phyloP scores from a whole-genome alignment of 2,888 invertebrate genomes.

The Eugnorisma glareosa region DNA sequence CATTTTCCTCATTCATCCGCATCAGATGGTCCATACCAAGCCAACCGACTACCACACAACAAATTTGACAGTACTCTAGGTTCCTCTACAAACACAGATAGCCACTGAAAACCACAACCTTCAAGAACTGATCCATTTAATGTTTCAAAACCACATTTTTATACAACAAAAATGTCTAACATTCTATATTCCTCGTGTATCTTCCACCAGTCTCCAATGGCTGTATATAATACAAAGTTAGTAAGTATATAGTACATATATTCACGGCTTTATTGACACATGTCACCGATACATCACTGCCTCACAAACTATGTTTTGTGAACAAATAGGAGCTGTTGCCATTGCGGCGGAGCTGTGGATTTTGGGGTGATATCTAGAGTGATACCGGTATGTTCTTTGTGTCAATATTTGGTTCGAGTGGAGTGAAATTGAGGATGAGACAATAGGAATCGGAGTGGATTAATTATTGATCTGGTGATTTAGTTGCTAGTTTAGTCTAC shows the following conservation, averaged over 20 bases:
- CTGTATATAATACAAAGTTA: slow-evolving; percentile 25
- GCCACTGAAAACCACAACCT: not conserved
- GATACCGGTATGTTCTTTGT: slow-evolving; percentile 12
- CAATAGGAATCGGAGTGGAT: not conserved
- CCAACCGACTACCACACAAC: too few relatives aligned
- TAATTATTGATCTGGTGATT: not conserved
- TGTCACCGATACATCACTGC: slow-evolving; percentile 53
- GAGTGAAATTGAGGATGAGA: slow-evolving; percentile 12
- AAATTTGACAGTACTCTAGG: too few relatives aligned
- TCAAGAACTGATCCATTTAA: slow-evolving; percentile 10
- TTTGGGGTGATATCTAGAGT: slow-evolving; percentile 6
- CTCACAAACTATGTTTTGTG: slow-evolving; percentile 42
- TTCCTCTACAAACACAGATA: too few relatives aligned
- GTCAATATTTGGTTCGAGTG: slow-evolving; percentile 23
- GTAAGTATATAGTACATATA: slow-evolving; percentile 20
- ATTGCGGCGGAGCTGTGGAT: slow-evolving; percentile 13
- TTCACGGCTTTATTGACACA: slow-evolving; percentile 41
- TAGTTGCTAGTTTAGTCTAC: not conserved
- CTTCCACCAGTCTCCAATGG: not conserved
- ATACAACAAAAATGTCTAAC: not conserved
- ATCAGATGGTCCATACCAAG: too few relatives aligned
- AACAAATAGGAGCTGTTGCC: slow-evolving; percentile 39
- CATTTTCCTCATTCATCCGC: too few relatives aligned
- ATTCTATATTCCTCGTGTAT: not conserved
- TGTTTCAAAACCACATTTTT: slow-evolving; percentile 14